Evolutionary conservation across 2,113 vertebrate species (phyloP).

Genomic region (Mesocricetus auratus): DNA sequence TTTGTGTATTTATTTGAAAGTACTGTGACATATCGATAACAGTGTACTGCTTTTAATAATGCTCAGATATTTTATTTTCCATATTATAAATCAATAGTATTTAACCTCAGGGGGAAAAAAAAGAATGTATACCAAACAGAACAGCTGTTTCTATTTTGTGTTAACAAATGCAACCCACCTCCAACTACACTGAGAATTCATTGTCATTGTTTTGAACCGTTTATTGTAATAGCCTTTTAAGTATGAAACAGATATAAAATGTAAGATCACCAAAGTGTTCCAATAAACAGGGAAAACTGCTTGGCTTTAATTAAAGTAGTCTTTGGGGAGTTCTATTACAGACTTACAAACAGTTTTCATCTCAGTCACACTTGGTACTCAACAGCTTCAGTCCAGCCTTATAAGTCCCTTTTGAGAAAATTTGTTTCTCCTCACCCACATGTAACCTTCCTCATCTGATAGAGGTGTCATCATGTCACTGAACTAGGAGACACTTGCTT

Average conservation of each 20-base stretch:
- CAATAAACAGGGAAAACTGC: constrained; percentile 19
- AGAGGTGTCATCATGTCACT: constrained; percentile 39
- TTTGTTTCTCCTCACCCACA: background rate
- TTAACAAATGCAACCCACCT: constrained; percentile 34
- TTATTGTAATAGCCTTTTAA: constrained; percentile 68
- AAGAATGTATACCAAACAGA: background rate
- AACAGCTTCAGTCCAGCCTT: constrained; percentile 16
- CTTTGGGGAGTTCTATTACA: constrained; percentile 27
- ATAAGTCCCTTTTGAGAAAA: constrained; percentile 44
- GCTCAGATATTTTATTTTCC: constrained; percentile 21
- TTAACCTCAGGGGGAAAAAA: constrained; percentile 4
- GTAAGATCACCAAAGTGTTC: constrained; percentile 52
- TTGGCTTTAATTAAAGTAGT: constrained; percentile 67
- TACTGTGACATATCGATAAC: constrained; percentile 31
- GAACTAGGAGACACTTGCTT: constrained; percentile 1
- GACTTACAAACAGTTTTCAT: constrained; percentile 30
- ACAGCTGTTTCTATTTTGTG: constrained; percentile 45
- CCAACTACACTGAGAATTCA: constrained; percentile 12
- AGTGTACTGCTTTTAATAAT: constrained; percentile 32
- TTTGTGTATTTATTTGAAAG: constrained; percentile 46
- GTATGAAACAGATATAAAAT: constrained; percentile 59
- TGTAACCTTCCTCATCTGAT: background rate
- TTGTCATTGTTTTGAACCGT: constrained; percentile 41
- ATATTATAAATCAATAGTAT: constrained; percentile 45
- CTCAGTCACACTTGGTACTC: constrained; percentile 16